These are phyloP conservation scores for Tinea semifulvella DNA, from an alignment of 2,888 invertebrate species.

Conservation along the genomic window DNA sequence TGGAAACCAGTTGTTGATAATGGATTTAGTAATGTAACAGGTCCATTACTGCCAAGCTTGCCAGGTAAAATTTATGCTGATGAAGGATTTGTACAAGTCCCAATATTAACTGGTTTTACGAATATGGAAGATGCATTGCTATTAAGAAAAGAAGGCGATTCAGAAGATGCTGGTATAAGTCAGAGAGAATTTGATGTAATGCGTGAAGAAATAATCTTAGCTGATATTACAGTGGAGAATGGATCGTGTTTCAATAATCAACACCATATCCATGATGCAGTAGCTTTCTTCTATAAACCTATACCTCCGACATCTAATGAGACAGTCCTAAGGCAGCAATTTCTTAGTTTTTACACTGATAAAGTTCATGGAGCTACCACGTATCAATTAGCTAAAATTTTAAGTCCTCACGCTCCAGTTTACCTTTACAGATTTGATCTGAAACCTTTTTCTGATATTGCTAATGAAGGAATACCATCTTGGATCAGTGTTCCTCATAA, in stretches of 20 bases:
- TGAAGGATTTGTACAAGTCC: slow-evolving; percentile 72
- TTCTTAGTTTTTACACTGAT: slow-evolving; percentile 78
- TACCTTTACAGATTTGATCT: slow-evolving; percentile 81
- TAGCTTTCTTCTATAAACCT: slow-evolving; percentile 79
- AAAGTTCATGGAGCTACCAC: slow-evolving; percentile 78
- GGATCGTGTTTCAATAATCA: slow-evolving; percentile 70
- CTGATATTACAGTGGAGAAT: slow-evolving; percentile 67
- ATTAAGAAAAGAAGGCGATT: slow-evolving; percentile 59
- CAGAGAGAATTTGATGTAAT: slow-evolving; percentile 68
- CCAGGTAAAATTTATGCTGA: slow-evolving; percentile 70
- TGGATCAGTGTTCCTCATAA: slow-evolving; percentile 86
- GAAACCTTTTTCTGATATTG: slow-evolving; percentile 72
- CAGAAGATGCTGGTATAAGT: slow-evolving; percentile 69
- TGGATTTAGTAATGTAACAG: slow-evolving; percentile 71
- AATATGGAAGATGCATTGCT: slow-evolving; percentile 83
- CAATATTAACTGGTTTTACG: slow-evolving; percentile 79
- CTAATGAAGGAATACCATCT: slow-evolving; percentile 72
- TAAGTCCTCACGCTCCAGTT: slow-evolving; percentile 69
- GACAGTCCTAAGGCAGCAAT: slow-evolving; percentile 68
- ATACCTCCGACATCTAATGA: slow-evolving; percentile 71
- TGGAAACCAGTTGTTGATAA: slow-evolving; percentile 85
- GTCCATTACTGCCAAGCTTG: slow-evolving; percentile 72
- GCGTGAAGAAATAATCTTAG: slow-evolving; percentile 69
- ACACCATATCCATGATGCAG: slow-evolving; percentile 74
- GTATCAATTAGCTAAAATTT: slow-evolving; percentile 71